A percentile compares a stretch with the other conserved stretches of the same genome.
These are phyloP conservation scores for Hippasteria phrygiana DNA, from an alignment of 53 echinoderm and acorn worm species.

Conservation along the genomic window DNA sequence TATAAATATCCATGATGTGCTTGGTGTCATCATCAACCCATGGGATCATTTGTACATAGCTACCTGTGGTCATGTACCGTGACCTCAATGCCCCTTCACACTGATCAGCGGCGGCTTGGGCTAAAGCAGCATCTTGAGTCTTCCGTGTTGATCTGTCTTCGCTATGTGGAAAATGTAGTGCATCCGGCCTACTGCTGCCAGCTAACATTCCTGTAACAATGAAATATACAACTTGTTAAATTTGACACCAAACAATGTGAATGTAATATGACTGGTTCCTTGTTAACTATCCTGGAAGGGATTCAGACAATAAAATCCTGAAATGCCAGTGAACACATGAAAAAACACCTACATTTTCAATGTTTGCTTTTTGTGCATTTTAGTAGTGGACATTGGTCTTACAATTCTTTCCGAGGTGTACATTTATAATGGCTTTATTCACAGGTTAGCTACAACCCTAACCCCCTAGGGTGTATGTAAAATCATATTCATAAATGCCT, in stretches of 20 bases:
- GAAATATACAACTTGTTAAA: too few relatives aligned
- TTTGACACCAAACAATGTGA: too few relatives aligned
- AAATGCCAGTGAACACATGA: too few relatives aligned
- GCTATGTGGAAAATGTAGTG: neutral
- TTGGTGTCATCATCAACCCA: slow-evolving; percentile 39
- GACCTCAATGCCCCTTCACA: neutral
- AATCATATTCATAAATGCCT: too few relatives aligned
- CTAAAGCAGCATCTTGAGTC: neutral
- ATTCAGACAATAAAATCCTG: too few relatives aligned
- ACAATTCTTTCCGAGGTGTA: neutral
- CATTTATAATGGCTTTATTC: neutral
- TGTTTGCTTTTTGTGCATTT: neutral
- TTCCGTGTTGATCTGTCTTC: neutral
- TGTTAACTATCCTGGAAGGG: too few relatives aligned
- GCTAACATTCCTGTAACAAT: neutral
- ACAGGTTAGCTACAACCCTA: too few relatives aligned
- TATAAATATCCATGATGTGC: slow-evolving; percentile 49
- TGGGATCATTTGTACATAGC: slow-evolving; percentile 43
- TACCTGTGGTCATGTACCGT: slow-evolving; percentile 16
- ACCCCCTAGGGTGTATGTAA: too few relatives aligned
- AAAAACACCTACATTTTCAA: neutral
- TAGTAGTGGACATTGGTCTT: neutral
- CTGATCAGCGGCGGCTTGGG: slow-evolving; percentile 4
- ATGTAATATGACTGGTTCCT: too few relatives aligned
- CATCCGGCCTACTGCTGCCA: neutral